Evolutionary conservation across 2,113 vertebrate species (phyloP), one percentile per base, ranked within the genome.

Genomic region (Mustela lutreola): DNA sequence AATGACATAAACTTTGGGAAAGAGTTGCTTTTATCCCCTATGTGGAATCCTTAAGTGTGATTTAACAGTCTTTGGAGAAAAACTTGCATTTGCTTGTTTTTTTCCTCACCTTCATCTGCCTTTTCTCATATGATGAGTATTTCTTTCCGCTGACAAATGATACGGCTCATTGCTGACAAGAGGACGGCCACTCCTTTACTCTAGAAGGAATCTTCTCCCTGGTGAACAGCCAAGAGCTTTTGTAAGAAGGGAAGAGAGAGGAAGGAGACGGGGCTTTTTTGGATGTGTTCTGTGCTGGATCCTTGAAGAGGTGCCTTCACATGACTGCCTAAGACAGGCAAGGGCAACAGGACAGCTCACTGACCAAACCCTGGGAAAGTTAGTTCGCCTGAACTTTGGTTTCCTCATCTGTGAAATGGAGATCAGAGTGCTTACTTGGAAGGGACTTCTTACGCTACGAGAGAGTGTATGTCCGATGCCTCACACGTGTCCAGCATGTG

Each of bases 191-290:
- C 11, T 82, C 31, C 36, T 80, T 4, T 50, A 28, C 24, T n/a
- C 84, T 78, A 63, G 56, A 92, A 95, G 67, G 73, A 62, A 67
- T 83, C 73, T 89, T 53, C 31, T 96, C 36, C 53, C 42, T 65
- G 39, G 26, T 33, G 42, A 86, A 80, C 21, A 58, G 73, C 33
- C 33, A 8, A 48, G 39, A 92, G 42, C 11, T 33, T 83, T 88
- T 48, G 80, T 39, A 63, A 91, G 22, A 28, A 19, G 22, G 53
- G n/a, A 39, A 90, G 53, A n/a, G 3, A 16, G 11, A 45, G 45
- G 70, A 48, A n/a, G 67, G 24, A 39, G 24, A 92, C n/a, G 1
- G 58, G 42, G 75, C 22, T 15, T 53, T 45, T 84, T 53, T 31
- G 7, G 76, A 31, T 56, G 18, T 70, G 31, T 19, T 87, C 15